phyloP scores from a whole-genome alignment of 2,113 vertebrate genomes.

The Bambusicola thoracicus region DNA sequence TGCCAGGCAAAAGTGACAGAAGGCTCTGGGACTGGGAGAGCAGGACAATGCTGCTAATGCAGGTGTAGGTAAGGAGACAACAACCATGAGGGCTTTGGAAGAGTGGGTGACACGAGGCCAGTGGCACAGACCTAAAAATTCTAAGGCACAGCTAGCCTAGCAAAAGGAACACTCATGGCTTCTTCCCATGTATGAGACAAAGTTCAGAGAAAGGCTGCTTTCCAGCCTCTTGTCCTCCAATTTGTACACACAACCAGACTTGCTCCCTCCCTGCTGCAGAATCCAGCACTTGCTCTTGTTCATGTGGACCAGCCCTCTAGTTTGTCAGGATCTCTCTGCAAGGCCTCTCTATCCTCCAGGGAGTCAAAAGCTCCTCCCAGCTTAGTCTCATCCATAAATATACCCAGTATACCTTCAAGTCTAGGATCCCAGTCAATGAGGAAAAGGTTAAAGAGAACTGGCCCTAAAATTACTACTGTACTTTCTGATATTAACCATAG shows the following conservation, averaged over 20 bases:
- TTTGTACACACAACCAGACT: background rate
- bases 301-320: background rate
- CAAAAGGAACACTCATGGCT: background rate
- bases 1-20: background rate
- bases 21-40: background rate
- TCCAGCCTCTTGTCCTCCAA: background rate
- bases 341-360: background rate
- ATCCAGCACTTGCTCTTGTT: background rate
- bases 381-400: background rate
- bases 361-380: background rate
- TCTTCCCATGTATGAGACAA: background rate
- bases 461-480: background rate
- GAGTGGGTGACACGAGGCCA: background rate
- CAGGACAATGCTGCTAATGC: background rate
- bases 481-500: slow-evolving; percentile 8
- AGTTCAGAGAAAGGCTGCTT: background rate
- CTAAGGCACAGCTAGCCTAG: background rate
- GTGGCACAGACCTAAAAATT: background rate
- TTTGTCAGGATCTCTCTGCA: background rate
- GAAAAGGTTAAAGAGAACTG: too few species aligned
- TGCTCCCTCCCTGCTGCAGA: background rate
- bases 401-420: too few species aligned
- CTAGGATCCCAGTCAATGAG: too few species aligned
- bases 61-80: background rate
- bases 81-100: background rate